Conservation (phyloP, 2,797 vertebrate species). For the Holocentrus rufus region DNA sequence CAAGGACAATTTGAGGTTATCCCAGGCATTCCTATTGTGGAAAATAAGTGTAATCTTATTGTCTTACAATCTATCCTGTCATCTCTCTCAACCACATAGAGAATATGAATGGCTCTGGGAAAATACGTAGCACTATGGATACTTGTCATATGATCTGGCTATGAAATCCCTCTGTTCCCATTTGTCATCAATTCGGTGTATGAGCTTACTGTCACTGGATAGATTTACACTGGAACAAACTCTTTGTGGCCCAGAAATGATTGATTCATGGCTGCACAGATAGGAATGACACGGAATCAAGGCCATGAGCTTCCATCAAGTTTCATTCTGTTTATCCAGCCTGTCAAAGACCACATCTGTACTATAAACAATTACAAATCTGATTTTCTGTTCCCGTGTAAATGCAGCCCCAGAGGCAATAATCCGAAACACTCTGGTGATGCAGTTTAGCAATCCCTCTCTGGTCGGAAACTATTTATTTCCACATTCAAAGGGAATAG, state of each 20-base stretch:
- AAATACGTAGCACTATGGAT: conserved; percentile 48
- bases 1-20: conserved; percentile 55
- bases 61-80: conserved; percentile 52
- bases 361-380: conserved; percentile 32
- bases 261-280: conserved; percentile 26
- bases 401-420: conserved; percentile 55
- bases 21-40: conserved; percentile 45
- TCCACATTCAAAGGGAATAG: conserved; percentile 64
- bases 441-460: conserved; percentile 50
- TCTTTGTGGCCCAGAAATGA: conserved; percentile 33
- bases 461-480: conserved; percentile 76
- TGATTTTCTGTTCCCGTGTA: conserved; percentile 6
- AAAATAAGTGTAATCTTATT: conserved; percentile 62
- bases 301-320: conserved; percentile 9
- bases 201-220: conserved; percentile 33
- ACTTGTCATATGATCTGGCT: conserved; percentile 45
- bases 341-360: conserved; percentile 27
- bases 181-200: conserved; percentile 54
- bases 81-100: conserved; percentile 43
- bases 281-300: conserved; percentile 8
- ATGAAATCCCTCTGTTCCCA: conserved; percentile 35
- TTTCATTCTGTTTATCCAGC: conserved; percentile 30
- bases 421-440: conserved; percentile 65
- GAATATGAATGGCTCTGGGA: conserved; percentile 37
- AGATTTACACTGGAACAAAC: conserved; percentile 17